Percentiles rank a stretch among this genome's conserved stretches.
phyloP scores from a whole-genome alignment of 1,140 invertebrate species.

The Calliopsis andreniformis region DNA sequence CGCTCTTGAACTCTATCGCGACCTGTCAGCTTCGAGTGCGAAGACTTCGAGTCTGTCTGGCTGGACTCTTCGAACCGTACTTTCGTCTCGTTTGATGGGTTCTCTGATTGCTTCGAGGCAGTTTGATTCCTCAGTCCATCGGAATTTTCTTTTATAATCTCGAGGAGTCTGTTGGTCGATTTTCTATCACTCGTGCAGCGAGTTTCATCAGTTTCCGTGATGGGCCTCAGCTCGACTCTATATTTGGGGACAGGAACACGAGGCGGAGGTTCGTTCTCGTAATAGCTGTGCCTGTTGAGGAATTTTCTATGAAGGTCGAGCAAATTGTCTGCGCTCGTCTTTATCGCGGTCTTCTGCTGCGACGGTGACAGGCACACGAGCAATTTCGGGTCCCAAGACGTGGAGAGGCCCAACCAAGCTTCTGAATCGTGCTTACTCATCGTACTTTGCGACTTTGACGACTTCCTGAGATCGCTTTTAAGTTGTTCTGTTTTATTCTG shows the following conservation, averaged over 20 bases:
- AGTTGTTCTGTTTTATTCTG: conserved; percentile 69
- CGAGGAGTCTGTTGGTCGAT: conserved; percentile 79
- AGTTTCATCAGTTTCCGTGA: background rate
- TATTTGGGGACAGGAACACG: conserved; percentile 71
- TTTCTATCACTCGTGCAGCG: conserved; percentile 1
- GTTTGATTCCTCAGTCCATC: background rate
- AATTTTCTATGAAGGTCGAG: conserved; percentile 87
- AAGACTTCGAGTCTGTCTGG: background rate
- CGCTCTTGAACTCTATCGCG: conserved; percentile 67
- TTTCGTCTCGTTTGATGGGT: background rate
- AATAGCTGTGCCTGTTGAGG: conserved; percentile 84
- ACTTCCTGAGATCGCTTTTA: conserved; percentile 1
- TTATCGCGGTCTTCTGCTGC: conserved; percentile 83
- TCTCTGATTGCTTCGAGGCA: background rate
- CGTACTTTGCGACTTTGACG: conserved; percentile 23
- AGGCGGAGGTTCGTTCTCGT: conserved; percentile 75
- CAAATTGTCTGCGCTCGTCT: conserved; percentile 82
- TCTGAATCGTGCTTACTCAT: conserved; percentile 64
- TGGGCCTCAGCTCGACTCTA: conserved; percentile 50
- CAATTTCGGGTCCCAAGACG: conserved; percentile 82
- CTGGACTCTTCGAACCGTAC: background rate
- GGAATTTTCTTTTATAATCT: conserved; percentile 82
- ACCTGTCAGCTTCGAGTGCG: background rate
- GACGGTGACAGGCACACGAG: conserved; percentile 87
- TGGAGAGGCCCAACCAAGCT: conserved; percentile 84